Percentiles rank a stretch among this genome's conserved stretches.
Evolutionary conservation across 2,888 invertebrate species (phyloP).

Genomic region (Aporophyla lueneburgensis): DNA sequence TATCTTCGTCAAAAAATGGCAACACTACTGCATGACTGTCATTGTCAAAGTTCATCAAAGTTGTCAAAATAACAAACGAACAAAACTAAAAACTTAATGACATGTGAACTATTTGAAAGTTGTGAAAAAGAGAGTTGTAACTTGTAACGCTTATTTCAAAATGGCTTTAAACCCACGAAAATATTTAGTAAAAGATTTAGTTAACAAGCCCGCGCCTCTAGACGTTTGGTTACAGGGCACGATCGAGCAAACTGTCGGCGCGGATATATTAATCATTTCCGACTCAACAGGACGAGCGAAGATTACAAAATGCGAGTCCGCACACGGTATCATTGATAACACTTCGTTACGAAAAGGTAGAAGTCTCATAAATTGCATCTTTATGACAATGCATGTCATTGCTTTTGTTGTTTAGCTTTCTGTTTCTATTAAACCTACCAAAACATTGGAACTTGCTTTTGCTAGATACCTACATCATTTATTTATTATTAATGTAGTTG

Average conservation of each 20-base stretch:
- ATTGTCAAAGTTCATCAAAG: not conserved
- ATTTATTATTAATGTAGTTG: not conserved
- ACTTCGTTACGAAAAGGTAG: slow-evolving; percentile 83
- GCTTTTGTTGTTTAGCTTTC: slow-evolving; percentile 11
- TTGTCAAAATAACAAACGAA: not conserved
- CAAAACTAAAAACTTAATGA: not conserved
- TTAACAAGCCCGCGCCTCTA: slow-evolving; percentile 79
- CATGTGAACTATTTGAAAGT: not conserved
- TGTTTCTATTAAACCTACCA: not conserved
- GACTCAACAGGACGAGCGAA: slow-evolving; percentile 84
- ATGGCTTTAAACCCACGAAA: slow-evolving; percentile 82
- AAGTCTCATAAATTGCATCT: not conserved
- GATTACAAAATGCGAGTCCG: slow-evolving; percentile 85
- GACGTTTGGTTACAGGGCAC: slow-evolving; percentile 89
- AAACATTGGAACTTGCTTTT: not conserved
- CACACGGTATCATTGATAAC: slow-evolving; percentile 83
- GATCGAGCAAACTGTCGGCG: slow-evolving; percentile 86
- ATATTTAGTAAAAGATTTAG: slow-evolving; percentile 81
- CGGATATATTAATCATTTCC: slow-evolving; percentile 85
- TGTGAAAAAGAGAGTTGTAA: not conserved
- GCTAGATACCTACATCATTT: too few species aligned
- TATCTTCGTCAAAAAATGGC: not conserved
- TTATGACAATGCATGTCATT: not conserved
- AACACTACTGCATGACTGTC: not conserved
- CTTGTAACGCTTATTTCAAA: not conserved